phyloP scores from a whole-genome alignment of 1,140 invertebrate species.

The Lordiphosa mommai region DNA sequence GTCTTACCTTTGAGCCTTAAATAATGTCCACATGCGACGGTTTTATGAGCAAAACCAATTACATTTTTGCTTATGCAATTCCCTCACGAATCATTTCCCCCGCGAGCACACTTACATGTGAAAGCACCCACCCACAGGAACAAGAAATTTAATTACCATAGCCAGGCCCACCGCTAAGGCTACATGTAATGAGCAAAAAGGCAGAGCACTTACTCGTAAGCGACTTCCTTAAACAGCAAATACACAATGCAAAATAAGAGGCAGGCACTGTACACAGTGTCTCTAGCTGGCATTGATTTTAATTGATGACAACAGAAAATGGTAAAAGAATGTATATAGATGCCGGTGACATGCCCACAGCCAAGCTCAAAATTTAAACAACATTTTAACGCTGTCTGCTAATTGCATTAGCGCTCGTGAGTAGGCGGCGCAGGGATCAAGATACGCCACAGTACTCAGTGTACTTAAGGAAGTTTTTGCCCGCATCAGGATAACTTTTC shows the following conservation, averaged over 20 bases:
- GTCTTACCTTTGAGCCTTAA: neutral
- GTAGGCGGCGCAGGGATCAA: slow-evolving; percentile 7
- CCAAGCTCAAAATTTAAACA: slow-evolving; percentile 22
- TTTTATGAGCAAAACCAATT: slow-evolving; percentile 17
- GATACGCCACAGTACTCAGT: slow-evolving; percentile 2
- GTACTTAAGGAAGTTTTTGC: neutral
- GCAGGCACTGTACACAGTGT: slow-evolving; percentile 13
- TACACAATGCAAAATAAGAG: slow-evolving; percentile 22
- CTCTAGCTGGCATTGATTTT: slow-evolving; percentile 46
- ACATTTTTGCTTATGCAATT: slow-evolving; percentile 15
- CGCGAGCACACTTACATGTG: slow-evolving; percentile 6
- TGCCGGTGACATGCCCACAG: neutral
- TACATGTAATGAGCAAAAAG: slow-evolving; percentile 43
- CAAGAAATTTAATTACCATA: slow-evolving; percentile 49
- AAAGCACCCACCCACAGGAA: slow-evolving; percentile 2
- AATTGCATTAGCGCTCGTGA: slow-evolving; percentile 39
- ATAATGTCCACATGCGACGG: neutral
- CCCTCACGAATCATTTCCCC: slow-evolving; percentile 1
- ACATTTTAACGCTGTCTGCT: slow-evolving; percentile 22
- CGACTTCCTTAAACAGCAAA: slow-evolving; percentile 30
- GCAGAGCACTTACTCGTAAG: slow-evolving; percentile 29
- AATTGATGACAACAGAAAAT: slow-evolving; percentile 49
- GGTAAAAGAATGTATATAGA: slow-evolving; percentile 12
- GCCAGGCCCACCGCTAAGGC: slow-evolving; percentile 9
- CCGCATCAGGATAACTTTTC: slow-evolving; percentile 56